Percentiles rank a stretch among this genome's conserved stretches.
Evolutionary conservation across 1,140 invertebrate species (phyloP).

Genomic region (Aphelenchoides fujianensis): DNA sequence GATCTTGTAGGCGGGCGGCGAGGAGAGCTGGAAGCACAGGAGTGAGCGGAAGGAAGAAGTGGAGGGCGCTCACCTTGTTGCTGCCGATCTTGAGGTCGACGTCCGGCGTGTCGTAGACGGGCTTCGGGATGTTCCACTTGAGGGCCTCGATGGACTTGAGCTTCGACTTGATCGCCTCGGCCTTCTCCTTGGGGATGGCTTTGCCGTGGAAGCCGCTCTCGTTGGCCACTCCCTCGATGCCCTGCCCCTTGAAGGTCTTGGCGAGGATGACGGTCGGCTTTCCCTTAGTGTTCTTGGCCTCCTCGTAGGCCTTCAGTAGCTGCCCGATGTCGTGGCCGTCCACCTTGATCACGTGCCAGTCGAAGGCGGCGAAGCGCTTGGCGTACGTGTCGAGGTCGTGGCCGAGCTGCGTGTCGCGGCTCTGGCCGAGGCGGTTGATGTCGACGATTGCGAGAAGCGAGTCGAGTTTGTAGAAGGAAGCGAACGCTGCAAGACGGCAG

Average conservation of each 20-base stretch:
- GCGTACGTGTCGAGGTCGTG: slow-evolving; percentile 76
- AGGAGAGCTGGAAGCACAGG: slow-evolving; percentile 65
- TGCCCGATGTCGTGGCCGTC: slow-evolving; percentile 93
- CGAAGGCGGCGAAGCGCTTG: slow-evolving; percentile 83
- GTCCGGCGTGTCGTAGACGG: slow-evolving; percentile 71
- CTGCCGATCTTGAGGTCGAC: slow-evolving; percentile 71
- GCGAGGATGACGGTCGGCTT: slow-evolving; percentile 88
- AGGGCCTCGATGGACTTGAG: slow-evolving; percentile 68
- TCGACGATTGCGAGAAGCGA: slow-evolving; percentile 96
- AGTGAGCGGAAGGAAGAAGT: background rate
- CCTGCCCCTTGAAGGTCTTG: slow-evolving; percentile 91
- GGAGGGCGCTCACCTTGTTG: slow-evolving; percentile 69
- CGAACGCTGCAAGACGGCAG: slow-evolving; percentile 71
- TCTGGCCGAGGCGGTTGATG: slow-evolving; percentile 93
- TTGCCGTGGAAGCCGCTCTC: slow-evolving; percentile 95
- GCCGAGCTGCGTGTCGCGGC: slow-evolving; percentile 84
- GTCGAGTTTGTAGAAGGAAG: slow-evolving; percentile 87
- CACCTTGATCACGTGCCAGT: slow-evolving; percentile 79
- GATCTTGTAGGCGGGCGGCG: slow-evolving; percentile 77
- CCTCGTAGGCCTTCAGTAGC: slow-evolving; percentile 68
- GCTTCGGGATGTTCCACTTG: slow-evolving; percentile 67
- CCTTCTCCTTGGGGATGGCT: slow-evolving; percentile 77
- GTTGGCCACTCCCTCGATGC: slow-evolving; percentile 80
- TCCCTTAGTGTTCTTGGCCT: slow-evolving; percentile 67
- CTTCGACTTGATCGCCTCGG: slow-evolving; percentile 71